Base-by-base conservation (phyloP, 37 sponge, comb jelly and placozoan species). In the Agelas oroides region DNA sequence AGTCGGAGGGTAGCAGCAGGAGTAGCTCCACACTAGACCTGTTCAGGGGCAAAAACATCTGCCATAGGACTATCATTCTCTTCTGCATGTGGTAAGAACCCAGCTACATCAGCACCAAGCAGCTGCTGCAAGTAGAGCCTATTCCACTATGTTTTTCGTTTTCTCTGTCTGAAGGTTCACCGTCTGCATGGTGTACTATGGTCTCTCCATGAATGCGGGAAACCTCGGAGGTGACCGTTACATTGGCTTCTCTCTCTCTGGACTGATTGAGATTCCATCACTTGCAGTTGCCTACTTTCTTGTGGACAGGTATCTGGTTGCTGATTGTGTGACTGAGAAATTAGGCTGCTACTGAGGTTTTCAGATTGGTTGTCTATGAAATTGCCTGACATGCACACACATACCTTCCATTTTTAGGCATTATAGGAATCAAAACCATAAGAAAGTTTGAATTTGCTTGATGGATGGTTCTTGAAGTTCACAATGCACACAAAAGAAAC, bases 251-350 rank as follows among this genome's bases (percentile, higher is more conserved):
- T n/a, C 55, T 52, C 52, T 73, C 19, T 79, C 81, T 0, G 73
- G 75, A 35, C 74, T 87, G 13, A 31, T 87, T 16, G 87, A 87
- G 38, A 37, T 79, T 0, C 87, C 87, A 59, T 63, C 71, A 13
- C 21, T 53, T 53, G 5, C 71, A 12, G 12, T 65, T 8, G 52
- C 40, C 39, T 69, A 59, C 38, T 52, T 34, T 12, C 3, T 87
- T 0, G 2, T 79, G 11, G 75, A 80, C 52, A 87, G 73, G 87
- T 87, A 60, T 41, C 33, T 19, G 19, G 27, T 31, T 67, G 11
- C 19, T 33, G 27, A 34, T 67, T 24, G 34, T 67, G 3, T 21
- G 58, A 56, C 17, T 18, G 18, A 18, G 17, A 56, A 15, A 56
- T 19, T 15, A 19, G 58, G 58, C 15, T 56, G 18, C 18, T 56